Evolutionary conservation across 2,113 vertebrate genomes (phyloP), one percentile per base, ranked within the genome.

Genomic region (Ochotona curzoniae): DNA sequence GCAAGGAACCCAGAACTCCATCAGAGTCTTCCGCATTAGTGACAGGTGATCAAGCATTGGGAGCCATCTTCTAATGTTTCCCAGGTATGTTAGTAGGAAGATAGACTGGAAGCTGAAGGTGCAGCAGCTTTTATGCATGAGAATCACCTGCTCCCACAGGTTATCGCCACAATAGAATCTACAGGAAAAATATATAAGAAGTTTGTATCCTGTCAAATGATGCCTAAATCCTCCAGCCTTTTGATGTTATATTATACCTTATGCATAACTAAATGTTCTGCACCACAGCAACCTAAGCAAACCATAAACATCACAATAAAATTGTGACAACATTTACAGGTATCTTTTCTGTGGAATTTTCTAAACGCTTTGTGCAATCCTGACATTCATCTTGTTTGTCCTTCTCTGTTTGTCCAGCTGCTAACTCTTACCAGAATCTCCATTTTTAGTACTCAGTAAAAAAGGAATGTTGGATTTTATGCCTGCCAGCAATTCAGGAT

Each of bases 301-400:
- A 91, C 71, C 61, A 51, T 38, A 74, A 94, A 87, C 49, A 74
- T 82, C 20, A 92, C 90, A 89, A 71, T 87, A 87, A 67, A 93
- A 73, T 64, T 75, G 0, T 47, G 60, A 83, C n/a, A n/a, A n/a
- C n/a, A n/a, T n/a, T n/a, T n/a, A 4, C 28, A 93, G 69, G 70
- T 74, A 66, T 70, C 47, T 71, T 83, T 23, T 75, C 12, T 79
- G 26, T 35, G 38, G 74, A 44, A 81, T 91, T 6, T 70, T 5
- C 12, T 47, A 83, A 70, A 71, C 57, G 74, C 15, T 66, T 89
- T 8, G 69, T 75, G 63, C 20, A 88, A 83, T 79, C 0, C 32
- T 75, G 51, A 35, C n/a, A 76, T 73, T 84, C 66, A 44, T 74
- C 66, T 85, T 94, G 51, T 63, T 18, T n/a, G 92, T 85, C 17